phyloP scores from a whole-genome alignment of 2,113 vertebrate genomes.

The Numida meleagris region DNA sequence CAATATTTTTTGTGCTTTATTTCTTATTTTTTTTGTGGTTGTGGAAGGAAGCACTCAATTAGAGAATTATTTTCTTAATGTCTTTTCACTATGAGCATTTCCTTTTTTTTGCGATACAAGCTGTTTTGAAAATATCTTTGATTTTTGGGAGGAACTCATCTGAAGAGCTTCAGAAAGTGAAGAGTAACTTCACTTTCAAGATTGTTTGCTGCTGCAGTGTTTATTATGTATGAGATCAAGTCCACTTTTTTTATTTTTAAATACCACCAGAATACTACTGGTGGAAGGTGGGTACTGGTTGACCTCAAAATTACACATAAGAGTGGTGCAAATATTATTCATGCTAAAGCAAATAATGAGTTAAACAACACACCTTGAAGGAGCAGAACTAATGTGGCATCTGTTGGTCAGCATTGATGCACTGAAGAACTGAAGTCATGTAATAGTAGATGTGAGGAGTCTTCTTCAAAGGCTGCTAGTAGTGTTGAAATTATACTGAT shows the following conservation, averaged over 20 bases:
- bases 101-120: not conserved
- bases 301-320: not conserved
- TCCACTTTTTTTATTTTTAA: not conserved
- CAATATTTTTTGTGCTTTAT: not conserved
- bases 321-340: not conserved
- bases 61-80: not conserved
- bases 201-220: not conserved
- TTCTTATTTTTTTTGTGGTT: not conserved
- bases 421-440: not conserved
- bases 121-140: not conserved
- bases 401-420: not conserved
- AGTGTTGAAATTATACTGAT: not conserved
- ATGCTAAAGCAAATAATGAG: rapidly evolving
- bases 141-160: not conserved
- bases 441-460: not conserved
- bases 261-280: not conserved
- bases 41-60: not conserved
- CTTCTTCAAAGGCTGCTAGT: not conserved
- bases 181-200: not conserved
- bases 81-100: not conserved
- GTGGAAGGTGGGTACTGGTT: not conserved
- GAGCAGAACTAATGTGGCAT: not conserved
- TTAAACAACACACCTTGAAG: not conserved
- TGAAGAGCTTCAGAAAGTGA: not conserved
- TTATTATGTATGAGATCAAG: not conserved